phyloP scores from a whole-genome alignment of 2,797 vertebrate species.

The Microchirus variegatus region DNA sequence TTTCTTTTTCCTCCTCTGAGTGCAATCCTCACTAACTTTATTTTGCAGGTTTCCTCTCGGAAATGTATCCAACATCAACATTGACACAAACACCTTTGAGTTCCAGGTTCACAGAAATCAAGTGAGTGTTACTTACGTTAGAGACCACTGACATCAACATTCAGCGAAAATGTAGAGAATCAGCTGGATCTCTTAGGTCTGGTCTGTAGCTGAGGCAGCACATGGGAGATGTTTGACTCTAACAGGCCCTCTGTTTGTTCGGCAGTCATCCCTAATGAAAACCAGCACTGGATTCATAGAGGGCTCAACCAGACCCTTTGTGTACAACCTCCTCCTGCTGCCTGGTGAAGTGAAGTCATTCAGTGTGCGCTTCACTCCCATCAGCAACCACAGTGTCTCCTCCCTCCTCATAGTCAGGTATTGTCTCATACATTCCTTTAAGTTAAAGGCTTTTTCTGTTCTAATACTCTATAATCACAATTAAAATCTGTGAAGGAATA shows the following conservation, averaged over 20 bases:
- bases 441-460: neutral
- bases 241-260: slow-evolving; percentile 57
- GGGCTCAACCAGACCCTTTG: slow-evolving; percentile 84
- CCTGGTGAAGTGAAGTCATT: slow-evolving; percentile 92
- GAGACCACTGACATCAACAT: neutral
- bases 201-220: slow-evolving; percentile 14
- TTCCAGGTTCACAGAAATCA: slow-evolving; percentile 93
- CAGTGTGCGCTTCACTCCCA: slow-evolving; percentile 90
- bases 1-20: neutral
- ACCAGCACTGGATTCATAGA: slow-evolving; percentile 86
- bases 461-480: neutral
- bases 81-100: slow-evolving; percentile 89
- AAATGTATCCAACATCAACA: slow-evolving; percentile 87
- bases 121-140: slow-evolving; percentile 69
- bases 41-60: slow-evolving; percentile 88
- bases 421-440: neutral
- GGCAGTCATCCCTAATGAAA: slow-evolving; percentile 86
- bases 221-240: slow-evolving; percentile 41
- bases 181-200: slow-evolving; percentile 5
- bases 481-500: slow-evolving; percentile 85
- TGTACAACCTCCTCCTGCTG: slow-evolving; percentile 91
- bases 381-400: slow-evolving; percentile 91
- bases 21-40: slow-evolving; percentile 1
- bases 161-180: slow-evolving; percentile 13
- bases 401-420: slow-evolving; percentile 95